Percentiles rank a stretch among this genome's conserved stretches.
Evolutionary conservation across 2,113 vertebrate genomes (phyloP).

Genomic region (Orthochromis malagaraziensis): DNA sequence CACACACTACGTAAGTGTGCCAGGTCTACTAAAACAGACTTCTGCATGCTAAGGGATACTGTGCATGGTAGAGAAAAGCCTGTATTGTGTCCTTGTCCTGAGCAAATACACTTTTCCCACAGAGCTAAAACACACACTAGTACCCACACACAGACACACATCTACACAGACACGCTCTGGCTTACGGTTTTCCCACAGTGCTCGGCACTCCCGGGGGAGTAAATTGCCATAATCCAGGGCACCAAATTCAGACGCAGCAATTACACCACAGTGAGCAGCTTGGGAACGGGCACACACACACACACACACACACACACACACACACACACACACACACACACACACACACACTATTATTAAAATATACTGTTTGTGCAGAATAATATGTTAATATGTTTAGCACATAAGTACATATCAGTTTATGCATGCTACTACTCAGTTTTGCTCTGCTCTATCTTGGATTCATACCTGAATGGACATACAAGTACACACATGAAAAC

Average conservation of each 20-base stretch:
- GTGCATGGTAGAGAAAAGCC: conserved; percentile 44
- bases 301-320: background rate
- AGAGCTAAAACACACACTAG: conserved; percentile 48
- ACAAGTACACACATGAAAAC: conserved; percentile 10
- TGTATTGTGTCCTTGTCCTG: conserved; percentile 48
- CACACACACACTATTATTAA: background rate
- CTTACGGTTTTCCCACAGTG: conserved; percentile 68
- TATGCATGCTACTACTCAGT: background rate
- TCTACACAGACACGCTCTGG: conserved; percentile 22
- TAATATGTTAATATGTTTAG: background rate
- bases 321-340: background rate
- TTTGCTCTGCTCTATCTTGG: background rate
- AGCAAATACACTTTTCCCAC: conserved; percentile 54
- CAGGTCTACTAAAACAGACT: background rate
- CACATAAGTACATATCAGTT: background rate
- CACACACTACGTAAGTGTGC: background rate
- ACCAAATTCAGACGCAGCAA: conserved; percentile 63
- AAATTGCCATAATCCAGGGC: conserved; percentile 70
- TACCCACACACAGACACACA: background rate
- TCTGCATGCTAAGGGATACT: conserved; percentile 1
- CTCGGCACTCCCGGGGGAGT: conserved; percentile 63
- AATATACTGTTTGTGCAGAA: background rate
- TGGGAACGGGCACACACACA: conserved; percentile 47
- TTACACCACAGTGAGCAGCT: conserved; percentile 57
- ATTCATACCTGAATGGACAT: background rate